A percentile compares a stretch with the other conserved stretches of the same genome.
phyloP scores from a whole-genome alignment of 2,113 vertebrate genomes.

The Panthera uncia region DNA sequence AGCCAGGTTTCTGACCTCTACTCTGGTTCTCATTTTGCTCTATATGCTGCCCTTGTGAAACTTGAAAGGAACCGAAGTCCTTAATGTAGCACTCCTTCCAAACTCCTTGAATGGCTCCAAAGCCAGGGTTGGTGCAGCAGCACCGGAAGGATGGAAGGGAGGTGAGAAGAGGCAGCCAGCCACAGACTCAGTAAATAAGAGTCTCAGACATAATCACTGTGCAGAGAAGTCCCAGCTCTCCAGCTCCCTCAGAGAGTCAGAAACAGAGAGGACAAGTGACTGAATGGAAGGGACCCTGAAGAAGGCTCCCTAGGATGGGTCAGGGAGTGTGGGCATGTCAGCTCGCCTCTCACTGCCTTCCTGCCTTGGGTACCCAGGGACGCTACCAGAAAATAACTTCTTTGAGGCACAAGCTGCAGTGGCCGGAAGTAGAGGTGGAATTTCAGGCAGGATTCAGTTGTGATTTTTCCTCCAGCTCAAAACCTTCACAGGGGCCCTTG shows the following conservation, averaged over 20 bases:
- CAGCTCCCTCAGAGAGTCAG: neutral
- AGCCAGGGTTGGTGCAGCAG: accelerated
- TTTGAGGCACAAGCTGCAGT: neutral
- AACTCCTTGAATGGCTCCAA: neutral
- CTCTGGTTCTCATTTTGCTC: too few relatives aligned
- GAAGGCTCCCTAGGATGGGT: neutral
- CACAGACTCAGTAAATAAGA: neutral
- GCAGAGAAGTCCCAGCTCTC: neutral
- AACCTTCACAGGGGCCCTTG: neutral
- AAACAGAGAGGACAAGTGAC: neutral
- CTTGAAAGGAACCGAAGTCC: neutral
- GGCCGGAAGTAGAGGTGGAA: too few relatives aligned
- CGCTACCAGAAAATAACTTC: neutral
- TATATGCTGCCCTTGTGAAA: neutral
- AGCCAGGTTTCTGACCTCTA: neutral
- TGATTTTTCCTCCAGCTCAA: neutral
- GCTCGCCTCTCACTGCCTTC: neutral
- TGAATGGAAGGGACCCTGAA: neutral
- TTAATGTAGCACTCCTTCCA: accelerated
- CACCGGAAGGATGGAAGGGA: neutral
- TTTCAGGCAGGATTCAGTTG: neutral
- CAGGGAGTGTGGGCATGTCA: neutral
- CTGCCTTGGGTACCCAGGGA: accelerated
- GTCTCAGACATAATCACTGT: neutral
- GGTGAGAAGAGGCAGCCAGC: neutral